Evolutionary conservation across 2,888 invertebrate genomes (phyloP), one percentile per base, ranked within the genome.

Genomic region (Mallateleia sp.): DNA sequence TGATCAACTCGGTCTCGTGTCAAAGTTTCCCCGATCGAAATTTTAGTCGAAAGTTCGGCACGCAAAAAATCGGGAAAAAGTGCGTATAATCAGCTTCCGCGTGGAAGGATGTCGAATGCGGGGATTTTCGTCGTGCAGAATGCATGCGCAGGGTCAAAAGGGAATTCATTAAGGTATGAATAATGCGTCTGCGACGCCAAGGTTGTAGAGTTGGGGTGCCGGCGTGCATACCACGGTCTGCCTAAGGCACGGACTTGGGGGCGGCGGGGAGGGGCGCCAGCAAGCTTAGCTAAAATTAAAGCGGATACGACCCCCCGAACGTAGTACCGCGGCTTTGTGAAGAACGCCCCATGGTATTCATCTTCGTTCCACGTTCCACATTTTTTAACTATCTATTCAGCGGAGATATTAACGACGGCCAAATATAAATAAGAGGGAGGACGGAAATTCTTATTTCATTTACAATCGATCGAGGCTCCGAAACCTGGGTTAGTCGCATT

Each of bases 151-250:
- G 91, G 89, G 88, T 90, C 90, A 89, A 91, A 92, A 92, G 92
- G 92, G 93, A 94, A 94, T 94, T 94, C 94, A 93, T 94, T 94
- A 94, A 93, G 94, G 93, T 94, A 94, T 94, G 94, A 94, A 94
- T 94, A 94, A 94, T 93, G 93, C 94, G 94, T 94, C 94, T 94
- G 93, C 94, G 94, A 94, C 93, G 94, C 94, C 94, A 94, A 94
- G 94, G 94, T 93, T 94, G 93, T 91, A 90, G 88, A 85, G 91
- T 91, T 90, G 91, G 90, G 92, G 90, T 88, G 92, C 91, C 90
- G 91, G 92, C 92, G 89, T 92, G 92, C 91, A 93, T 93, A 92
- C 92, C 93, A 91, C 90, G 90, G 93, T 90, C 90, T 92, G 92
- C 87, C 92, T 89, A 91, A 92, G 92, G 92, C 93, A 91, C 88